Evolutionary conservation across 2,113 vertebrate genomes (phyloP).

Genomic region (Struthio camelus): DNA sequence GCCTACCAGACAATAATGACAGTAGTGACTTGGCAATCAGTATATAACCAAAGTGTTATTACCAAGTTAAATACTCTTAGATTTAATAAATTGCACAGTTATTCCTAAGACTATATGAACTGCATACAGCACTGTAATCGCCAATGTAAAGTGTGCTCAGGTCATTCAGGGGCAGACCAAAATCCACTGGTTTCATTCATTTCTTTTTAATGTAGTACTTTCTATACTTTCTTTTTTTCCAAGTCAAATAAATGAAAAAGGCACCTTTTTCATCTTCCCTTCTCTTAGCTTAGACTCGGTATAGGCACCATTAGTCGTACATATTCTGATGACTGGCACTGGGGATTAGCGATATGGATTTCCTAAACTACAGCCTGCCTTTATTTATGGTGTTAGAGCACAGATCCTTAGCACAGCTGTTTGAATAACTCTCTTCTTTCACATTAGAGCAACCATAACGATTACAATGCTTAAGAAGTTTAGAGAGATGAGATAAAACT

Average conservation of each 20-base stretch:
- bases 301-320: neutral
- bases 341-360: neutral
- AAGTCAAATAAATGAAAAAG: neutral
- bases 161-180: neutral
- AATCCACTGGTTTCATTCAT: neutral
- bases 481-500: conserved; percentile 48
- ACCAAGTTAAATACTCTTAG: neutral
- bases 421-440: conserved; percentile 30
- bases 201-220: neutral
- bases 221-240: neutral
- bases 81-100: neutral
- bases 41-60: neutral
- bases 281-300: neutral
- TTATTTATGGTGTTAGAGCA: neutral
- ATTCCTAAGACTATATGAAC: neutral
- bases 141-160: neutral
- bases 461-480: conserved; percentile 17
- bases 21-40: neutral
- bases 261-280: neutral
- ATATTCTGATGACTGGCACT: neutral
- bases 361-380: neutral
- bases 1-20: neutral
- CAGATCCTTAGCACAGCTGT: neutral
- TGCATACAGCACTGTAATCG: neutral
- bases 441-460: conserved; percentile 13